Evolutionary conservation across 2,797 vertebrate genomes (phyloP).

Genomic region (Platalea minor): DNA sequence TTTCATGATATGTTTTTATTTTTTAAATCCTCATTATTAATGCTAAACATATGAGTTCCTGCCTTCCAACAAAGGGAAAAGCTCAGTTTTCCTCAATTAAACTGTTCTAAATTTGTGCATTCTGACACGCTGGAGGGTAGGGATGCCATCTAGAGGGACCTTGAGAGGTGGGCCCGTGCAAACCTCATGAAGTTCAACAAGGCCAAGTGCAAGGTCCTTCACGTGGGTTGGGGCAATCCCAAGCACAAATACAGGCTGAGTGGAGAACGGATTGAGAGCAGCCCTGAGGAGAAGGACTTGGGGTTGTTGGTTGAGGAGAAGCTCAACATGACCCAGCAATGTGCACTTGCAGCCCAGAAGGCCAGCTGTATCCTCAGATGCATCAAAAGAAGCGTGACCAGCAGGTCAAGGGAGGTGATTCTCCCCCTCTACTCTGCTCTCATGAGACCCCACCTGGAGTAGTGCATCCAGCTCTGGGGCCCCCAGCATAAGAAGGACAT

Average conservation of each 20-base stretch:
- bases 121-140: not conserved
- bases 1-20: rapidly evolving
- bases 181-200: not conserved
- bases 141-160: not conserved
- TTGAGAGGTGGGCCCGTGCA: not conserved
- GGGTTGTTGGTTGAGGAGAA: not conserved
- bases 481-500: not conserved
- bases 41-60: not conserved
- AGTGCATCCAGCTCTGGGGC: no score
- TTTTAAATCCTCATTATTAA: not conserved
- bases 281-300: not conserved
- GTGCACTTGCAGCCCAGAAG: not conserved
- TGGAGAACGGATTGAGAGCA: not conserved
- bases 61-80: not conserved
- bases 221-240: not conserved
- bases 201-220: not conserved
- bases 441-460: no score
- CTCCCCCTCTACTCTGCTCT: no score
- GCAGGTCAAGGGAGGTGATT: no score
- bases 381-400: not conserved
- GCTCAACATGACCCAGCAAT: not conserved
- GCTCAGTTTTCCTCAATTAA: not conserved
- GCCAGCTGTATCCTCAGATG: not conserved
- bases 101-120: not conserved
- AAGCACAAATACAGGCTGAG: not conserved